Conservation (phyloP, 2,113 vertebrate species). For the Oncorhynchus mykiss region DNA sequence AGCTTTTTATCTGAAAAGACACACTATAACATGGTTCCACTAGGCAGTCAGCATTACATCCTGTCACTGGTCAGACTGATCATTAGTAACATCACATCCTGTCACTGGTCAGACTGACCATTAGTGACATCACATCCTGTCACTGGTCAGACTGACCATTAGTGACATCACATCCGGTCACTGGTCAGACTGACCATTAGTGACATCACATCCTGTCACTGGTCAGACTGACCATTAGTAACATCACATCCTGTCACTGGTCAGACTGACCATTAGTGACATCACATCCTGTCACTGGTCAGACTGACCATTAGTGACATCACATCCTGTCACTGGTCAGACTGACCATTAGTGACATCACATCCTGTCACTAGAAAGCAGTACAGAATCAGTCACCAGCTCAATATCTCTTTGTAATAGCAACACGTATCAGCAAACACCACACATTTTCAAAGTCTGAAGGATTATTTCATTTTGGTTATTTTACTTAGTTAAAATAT, state of each 20-base stretch:
- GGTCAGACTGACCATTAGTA: too few relatives aligned
- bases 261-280: too few relatives aligned
- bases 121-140: slow-evolving; percentile 1
- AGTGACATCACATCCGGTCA: neutral
- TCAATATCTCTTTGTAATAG: neutral
- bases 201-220: too few relatives aligned
- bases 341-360: neutral
- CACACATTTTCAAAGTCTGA: slow-evolving; percentile 10
- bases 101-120: neutral
- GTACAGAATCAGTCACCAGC: neutral
- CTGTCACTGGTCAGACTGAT: too few relatives aligned
- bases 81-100: too few relatives aligned
- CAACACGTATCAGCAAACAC: neutral
- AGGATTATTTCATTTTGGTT: slow-evolving; percentile 12
- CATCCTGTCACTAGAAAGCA: neutral
- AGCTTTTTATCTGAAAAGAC: slow-evolving; percentile 9
- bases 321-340: too few relatives aligned
- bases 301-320: too few relatives aligned
- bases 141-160: neutral
- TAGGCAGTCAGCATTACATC: neutral
- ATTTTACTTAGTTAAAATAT: slow-evolving; percentile 11
- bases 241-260: too few relatives aligned
- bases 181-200: neutral
- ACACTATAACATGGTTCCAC: neutral
- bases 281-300: too few relatives aligned